Evolutionary conservation across 1,140 invertebrate genomes (phyloP), one percentile per base, ranked within the genome.

Genomic region (Cydia fagiglandana): DNA sequence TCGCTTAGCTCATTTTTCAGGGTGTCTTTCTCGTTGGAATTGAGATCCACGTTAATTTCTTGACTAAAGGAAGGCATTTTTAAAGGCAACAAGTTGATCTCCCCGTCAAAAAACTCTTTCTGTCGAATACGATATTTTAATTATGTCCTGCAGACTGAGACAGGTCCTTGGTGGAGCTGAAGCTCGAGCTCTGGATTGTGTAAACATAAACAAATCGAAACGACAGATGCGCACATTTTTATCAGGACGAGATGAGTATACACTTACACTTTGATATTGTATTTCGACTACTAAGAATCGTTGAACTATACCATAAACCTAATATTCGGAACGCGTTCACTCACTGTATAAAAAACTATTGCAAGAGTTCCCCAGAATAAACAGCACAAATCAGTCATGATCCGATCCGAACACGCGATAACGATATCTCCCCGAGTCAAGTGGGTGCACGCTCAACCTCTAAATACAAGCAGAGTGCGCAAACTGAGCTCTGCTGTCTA

Each of bases 61-160:
- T 91, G 89, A 77, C 85, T 91, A 73, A 78, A 86, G 13, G 90
- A 90, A 81, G 91, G 91, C 91, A 93, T 93, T 77, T 79, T 87
- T 56, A 81, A 45, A 80, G 74, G 76, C 75, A 75, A 30, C 79
- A 68, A 75, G 73, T 79, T 77, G 82, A 76, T 70, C 83, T 79
- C 82, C 81, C 80, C 80, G 81, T 83, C 75, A 34, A 79, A 53
- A 53, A 34, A 12, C 24, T 28, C 64, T 6, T 12, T 13, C 30
- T 45, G 41, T 53, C 5, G 12, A 20, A 53, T 5, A 50, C 38
- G n/a, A 73, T 38, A 41, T 24, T 12, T 50, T 13, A 38, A 17
- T 68, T 34, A 68, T 15, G 15, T 68, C 17, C 28, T 38, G 13
- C 7, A 24, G 13, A 34, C 13, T 15, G 15, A 12, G 13, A 68